Conservation (phyloP, 2,113 vertebrate genomes). For the Oncorhynchus keta region DNA sequence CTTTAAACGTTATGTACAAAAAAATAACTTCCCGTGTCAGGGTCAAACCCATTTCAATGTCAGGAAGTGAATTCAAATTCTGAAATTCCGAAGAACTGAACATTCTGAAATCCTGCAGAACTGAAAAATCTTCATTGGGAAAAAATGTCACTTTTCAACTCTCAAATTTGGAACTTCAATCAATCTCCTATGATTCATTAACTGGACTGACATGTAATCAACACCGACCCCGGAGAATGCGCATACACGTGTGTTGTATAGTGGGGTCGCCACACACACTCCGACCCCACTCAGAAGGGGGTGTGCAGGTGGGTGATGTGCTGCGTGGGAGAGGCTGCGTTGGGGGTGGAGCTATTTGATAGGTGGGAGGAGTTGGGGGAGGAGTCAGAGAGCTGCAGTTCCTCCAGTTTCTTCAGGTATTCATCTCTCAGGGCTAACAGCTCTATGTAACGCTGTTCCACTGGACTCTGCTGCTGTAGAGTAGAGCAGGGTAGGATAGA, state of each 20-base stretch:
- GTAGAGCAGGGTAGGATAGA: background rate
- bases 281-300: slow-evolving; percentile 78
- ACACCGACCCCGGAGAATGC: too few species aligned
- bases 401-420: slow-evolving; percentile 92
- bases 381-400: slow-evolving; percentile 87
- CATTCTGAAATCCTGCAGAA: too few species aligned
- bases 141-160: too few species aligned
- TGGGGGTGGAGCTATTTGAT: slow-evolving; percentile 76
- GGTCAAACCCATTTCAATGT: slow-evolving; percentile 23
- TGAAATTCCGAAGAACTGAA: too few species aligned
- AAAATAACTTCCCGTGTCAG: slow-evolving; percentile 12
- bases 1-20: slow-evolving; percentile 58
- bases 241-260: too few species aligned
- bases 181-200: too few species aligned
- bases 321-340: slow-evolving; percentile 81
- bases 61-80: background rate
- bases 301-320: slow-evolving; percentile 89
- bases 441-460: slow-evolving; percentile 96
- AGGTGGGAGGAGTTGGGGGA: slow-evolving; percentile 73
- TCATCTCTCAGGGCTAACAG: slow-evolving; percentile 89
- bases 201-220: too few species aligned
- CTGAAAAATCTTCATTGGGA: too few species aligned
- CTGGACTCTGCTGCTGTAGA: slow-evolving; percentile 83
- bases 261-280: too few species aligned
- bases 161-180: too few species aligned